phyloP scores from a whole-genome alignment of 2,797 vertebrate species.

The Syncerus caffer region DNA sequence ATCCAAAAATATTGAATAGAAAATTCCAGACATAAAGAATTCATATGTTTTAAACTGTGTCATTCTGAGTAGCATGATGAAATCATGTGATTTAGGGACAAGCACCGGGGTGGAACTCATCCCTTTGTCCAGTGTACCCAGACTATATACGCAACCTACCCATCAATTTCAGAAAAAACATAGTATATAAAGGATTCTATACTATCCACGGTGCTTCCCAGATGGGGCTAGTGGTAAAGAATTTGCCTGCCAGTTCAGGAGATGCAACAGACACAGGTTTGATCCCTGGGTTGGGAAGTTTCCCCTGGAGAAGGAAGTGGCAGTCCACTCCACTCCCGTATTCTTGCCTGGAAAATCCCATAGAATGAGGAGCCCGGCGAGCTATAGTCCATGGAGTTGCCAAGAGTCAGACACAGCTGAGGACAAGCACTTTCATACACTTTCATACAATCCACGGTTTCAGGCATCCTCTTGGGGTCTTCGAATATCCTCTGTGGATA shows the following conservation, averaged over 20 bases:
- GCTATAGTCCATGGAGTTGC: background rate
- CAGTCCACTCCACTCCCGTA: background rate
- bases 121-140: background rate
- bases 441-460: background rate
- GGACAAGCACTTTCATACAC: background rate
- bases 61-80: background rate
- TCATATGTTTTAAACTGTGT: background rate
- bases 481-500: background rate
- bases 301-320: background rate
- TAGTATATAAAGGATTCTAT: background rate
- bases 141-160: accelerated
- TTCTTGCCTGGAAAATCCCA: background rate
- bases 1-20: background rate
- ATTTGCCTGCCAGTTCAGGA: background rate
- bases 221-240: background rate
- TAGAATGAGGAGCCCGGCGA: background rate
- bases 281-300: background rate
- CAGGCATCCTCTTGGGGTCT: background rate
- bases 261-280: background rate
- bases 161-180: background rate
- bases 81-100: background rate
- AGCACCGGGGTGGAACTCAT: background rate
- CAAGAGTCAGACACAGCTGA: background rate
- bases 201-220: background rate
- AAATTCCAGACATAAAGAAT: background rate